phyloP scores from a whole-genome alignment of 2,888 invertebrate species.

The Xestia sexstrigata region DNA sequence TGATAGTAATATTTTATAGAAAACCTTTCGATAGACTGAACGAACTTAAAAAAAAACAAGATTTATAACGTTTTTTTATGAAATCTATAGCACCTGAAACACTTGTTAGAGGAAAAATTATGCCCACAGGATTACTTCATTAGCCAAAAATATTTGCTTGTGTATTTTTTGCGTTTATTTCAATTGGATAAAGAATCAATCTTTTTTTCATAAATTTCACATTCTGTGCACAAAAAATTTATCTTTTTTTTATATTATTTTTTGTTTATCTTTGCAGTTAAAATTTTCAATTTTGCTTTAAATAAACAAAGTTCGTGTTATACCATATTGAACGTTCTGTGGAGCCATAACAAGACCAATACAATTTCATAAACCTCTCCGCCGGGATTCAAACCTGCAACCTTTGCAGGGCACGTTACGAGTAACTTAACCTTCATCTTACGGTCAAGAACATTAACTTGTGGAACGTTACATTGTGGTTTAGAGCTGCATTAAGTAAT shows the following conservation, averaged over 20 bases:
- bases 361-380: constrained; percentile 57
- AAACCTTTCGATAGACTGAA: neutral
- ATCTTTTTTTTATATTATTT: too few relatives aligned
- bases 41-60: neutral
- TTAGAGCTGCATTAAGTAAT: neutral
- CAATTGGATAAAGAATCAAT: neutral
- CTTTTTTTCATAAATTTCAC: neutral
- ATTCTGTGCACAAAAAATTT: neutral
- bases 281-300: constrained; percentile 18
- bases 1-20: neutral
- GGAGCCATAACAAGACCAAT: constrained; percentile 41
- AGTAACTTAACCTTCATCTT: constrained; percentile 51
- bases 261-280: neutral
- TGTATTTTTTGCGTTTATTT: too few relatives aligned
- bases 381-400: constrained; percentile 53
- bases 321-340: constrained; percentile 22
- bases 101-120: neutral
- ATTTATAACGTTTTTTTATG: neutral
- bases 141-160: neutral
- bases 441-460: constrained; percentile 31
- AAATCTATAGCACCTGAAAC: neutral
- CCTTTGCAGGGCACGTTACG: constrained; percentile 34
- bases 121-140: neutral
- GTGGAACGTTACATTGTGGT: neutral
- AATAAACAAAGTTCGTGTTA: constrained; percentile 3